phyloP scores from a whole-genome alignment of 2,797 vertebrate genomes.

The Heliangelus exortis region DNA sequence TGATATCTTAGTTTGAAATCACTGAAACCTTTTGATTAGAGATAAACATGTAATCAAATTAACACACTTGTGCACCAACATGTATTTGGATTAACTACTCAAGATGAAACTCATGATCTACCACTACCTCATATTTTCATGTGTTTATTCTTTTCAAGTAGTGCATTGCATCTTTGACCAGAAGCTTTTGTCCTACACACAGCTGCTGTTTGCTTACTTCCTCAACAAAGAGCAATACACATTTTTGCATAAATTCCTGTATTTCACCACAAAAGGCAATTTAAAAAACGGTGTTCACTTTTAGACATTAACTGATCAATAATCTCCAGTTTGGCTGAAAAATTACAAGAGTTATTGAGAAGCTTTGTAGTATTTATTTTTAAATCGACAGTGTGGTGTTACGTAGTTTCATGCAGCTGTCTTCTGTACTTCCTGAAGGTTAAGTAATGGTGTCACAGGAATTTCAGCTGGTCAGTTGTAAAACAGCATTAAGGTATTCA shows the following conservation, averaged over 20 bases:
- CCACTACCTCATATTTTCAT: background rate
- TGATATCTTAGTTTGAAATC: background rate
- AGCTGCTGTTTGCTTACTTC: background rate
- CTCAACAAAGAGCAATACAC: background rate
- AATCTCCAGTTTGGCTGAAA: background rate
- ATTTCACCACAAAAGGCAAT: background rate
- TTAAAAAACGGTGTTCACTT: background rate
- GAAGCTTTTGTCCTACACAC: background rate
- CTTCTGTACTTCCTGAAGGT: background rate
- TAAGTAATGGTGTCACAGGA: background rate
- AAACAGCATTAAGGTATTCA: background rate
- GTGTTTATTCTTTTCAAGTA: background rate
- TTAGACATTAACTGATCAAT: background rate
- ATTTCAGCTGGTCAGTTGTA: background rate
- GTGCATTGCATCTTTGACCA: background rate
- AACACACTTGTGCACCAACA: background rate
- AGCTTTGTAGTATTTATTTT: background rate
- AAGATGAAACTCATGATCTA: background rate
- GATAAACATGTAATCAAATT: background rate
- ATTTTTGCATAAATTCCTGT: background rate
- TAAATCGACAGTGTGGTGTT: background rate
- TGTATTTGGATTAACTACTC: background rate
- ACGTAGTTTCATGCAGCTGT: background rate
- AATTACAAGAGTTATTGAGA: background rate
- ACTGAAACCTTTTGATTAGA: background rate